Evolutionary conservation across 23 tunicate species (phyloP).

Genomic region (Phallusia fumigata): DNA sequence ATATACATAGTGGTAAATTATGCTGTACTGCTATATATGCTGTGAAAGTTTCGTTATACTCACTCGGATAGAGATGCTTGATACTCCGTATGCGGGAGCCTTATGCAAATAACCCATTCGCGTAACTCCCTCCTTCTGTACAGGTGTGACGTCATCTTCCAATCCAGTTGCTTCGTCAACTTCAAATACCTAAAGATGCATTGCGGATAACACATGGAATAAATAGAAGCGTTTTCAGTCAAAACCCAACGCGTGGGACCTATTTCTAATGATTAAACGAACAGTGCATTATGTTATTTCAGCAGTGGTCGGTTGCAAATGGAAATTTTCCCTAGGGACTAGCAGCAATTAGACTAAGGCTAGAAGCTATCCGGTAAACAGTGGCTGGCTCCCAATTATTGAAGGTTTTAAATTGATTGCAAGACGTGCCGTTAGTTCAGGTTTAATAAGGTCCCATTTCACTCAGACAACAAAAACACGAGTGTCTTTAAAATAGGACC

Average conservation of each 20-base stretch:
- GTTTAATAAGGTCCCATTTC: too few species aligned
- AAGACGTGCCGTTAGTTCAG: too few species aligned
- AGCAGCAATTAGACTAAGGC: background rate
- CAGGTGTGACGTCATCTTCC: constrained; percentile 46
- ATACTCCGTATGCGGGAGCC: constrained; percentile 69
- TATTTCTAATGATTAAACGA: background rate
- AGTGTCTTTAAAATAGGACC: too few species aligned
- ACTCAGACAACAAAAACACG: too few species aligned
- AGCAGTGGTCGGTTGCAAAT: background rate
- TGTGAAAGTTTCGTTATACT: background rate
- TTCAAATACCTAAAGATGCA: constrained; percentile 57
- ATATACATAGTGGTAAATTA: too few species aligned
- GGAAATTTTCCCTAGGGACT: background rate
- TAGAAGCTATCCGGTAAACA: background rate
- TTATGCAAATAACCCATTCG: constrained; percentile 78
- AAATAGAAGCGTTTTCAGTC: too few species aligned
- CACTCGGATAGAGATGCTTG: constrained; percentile 44
- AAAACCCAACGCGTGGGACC: too few species aligned
- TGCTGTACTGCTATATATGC: too few species aligned
- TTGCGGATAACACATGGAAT: background rate
- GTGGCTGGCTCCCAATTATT: background rate
- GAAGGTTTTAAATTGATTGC: background rate
- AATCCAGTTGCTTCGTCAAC: constrained; percentile 60
- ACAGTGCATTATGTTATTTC: background rate
- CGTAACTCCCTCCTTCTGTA: constrained; percentile 63